These are phyloP conservation scores for Sarcophaga variegata DNA, from an alignment of 2,888 invertebrate genomes.

Conservation along the genomic window DNA sequence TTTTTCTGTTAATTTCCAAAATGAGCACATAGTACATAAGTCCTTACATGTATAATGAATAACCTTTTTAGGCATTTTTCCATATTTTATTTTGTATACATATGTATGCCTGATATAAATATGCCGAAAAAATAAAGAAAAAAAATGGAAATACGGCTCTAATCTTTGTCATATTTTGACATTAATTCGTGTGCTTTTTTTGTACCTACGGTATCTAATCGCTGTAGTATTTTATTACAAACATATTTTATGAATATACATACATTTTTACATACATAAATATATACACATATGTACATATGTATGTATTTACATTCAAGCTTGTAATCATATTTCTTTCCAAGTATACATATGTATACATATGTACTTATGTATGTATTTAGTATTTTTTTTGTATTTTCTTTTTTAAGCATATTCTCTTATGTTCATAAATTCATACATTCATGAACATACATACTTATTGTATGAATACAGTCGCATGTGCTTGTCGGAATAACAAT, in stretches of 20 bases:
- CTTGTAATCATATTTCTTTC: no score
- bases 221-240: background rate
- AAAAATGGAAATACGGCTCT: background rate
- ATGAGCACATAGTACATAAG: background rate
- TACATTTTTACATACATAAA: background rate
- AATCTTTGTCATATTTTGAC: background rate
- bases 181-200: background rate
- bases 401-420: background rate
- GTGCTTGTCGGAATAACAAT: no score
- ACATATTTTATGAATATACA: background rate
- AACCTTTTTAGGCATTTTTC: background rate
- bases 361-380: background rate
- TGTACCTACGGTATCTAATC: background rate
- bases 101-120: background rate
- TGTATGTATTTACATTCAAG: no score
- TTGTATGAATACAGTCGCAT: no score
- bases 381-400: background rate
- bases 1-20: background rate
- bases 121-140: background rate
- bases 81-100: background rate
- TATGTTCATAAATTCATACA: background rate
- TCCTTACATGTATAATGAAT: background rate
- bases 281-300: background rate
- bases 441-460: no score
- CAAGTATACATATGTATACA: background rate